Percentiles rank a stretch among this genome's conserved stretches.
phyloP scores from a whole-genome alignment of 2,888 invertebrate genomes.

The Hylaea fasciaria region DNA sequence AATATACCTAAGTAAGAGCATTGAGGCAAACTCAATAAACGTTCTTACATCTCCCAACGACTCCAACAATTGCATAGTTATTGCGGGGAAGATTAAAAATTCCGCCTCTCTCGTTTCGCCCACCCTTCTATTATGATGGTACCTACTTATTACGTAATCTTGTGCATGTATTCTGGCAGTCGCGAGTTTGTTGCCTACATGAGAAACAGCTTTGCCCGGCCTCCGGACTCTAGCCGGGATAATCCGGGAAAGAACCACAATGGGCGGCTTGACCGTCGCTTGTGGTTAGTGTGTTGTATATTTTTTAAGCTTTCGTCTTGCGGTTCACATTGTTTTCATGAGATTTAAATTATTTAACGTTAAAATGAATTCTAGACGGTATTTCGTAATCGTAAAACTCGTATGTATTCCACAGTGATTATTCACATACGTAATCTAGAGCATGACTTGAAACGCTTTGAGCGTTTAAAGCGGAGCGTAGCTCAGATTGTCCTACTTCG shows the following conservation, averaged over 20 bases:
- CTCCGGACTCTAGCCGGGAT: conserved; percentile 50
- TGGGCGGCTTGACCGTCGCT: conserved; percentile 36
- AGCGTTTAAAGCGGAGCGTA: too few species aligned
- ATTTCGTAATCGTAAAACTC: too few species aligned
- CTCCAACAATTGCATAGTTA: conserved; percentile 14
- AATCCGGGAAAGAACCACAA: conserved; percentile 53
- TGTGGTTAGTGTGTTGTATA: conserved; percentile 26
- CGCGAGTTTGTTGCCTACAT: conserved; percentile 56
- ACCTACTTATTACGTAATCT: conserved; percentile 1
- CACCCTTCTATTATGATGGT: conserved; percentile 35
- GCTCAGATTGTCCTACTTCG: too few species aligned
- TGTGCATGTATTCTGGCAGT: conserved; percentile 45
- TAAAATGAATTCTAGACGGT: too few species aligned
- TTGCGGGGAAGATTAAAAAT: conserved; percentile 34
- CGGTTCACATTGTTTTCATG: conserved; percentile 6
- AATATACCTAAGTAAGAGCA: too few species aligned
- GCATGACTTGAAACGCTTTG: too few species aligned
- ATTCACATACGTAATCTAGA: too few species aligned
- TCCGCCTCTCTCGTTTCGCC: conserved; percentile 28
- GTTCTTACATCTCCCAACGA: conserved; percentile 1
- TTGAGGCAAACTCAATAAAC: not conserved
- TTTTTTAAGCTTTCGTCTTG: conserved; percentile 20
- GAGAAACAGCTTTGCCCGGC: conserved; percentile 59
- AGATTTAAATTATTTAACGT: not conserved
- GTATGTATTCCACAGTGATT: too few species aligned